Base-by-base conservation (phyloP, 1,140 invertebrate genomes). In the Globodera rostochiensis region DNA sequence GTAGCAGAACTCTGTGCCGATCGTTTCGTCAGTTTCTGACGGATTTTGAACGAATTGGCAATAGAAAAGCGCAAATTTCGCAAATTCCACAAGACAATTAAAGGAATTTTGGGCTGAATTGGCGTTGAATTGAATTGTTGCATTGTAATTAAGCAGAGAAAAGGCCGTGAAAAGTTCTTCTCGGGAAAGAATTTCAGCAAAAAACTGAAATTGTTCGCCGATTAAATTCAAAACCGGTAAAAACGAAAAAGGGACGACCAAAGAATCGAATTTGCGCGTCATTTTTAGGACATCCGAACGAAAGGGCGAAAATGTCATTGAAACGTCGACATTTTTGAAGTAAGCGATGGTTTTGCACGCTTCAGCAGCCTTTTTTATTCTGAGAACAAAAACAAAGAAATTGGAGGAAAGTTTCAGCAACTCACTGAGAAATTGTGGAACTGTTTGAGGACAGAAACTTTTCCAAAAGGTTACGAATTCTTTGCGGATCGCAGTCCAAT, bases 11-110 rank as follows among this genome's bases (percentile, higher is more conserved):
- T 11, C 11, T 19, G 57, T 64, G 57, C 19, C 57, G 6, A 7
- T 2, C 4, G 7, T 53, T 13, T 5, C 57, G 13, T 19, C 19
- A 19, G 57, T 64, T 19, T 64, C 57, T 15, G 57, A 6, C 57
- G 69, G 36, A 47, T 71, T 71, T 5, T 19, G 69, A 71, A 36
- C n/a, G 25, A 47, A 15, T 71, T 71, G 36, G 69, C 69, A 71
- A 71, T 71, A 71, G 46, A 71, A 71, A 36, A 71, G 69, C 46
- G 69, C 46, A 19, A 45, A 15, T 71, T 71, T 71, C 36, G 69
- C 69, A 71, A 36, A 71, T 71, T 47, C 36, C 5, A 71, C 5
- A 7, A 71, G 69, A 36, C 25, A 36, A 36, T 71, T 36, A 13
- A 71, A 71, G 69, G 69, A 11, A 71, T 71, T 47, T 64, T 64